Base-by-base conservation (phyloP, 2,888 invertebrate species). In the Sicus ferrugineus region DNA sequence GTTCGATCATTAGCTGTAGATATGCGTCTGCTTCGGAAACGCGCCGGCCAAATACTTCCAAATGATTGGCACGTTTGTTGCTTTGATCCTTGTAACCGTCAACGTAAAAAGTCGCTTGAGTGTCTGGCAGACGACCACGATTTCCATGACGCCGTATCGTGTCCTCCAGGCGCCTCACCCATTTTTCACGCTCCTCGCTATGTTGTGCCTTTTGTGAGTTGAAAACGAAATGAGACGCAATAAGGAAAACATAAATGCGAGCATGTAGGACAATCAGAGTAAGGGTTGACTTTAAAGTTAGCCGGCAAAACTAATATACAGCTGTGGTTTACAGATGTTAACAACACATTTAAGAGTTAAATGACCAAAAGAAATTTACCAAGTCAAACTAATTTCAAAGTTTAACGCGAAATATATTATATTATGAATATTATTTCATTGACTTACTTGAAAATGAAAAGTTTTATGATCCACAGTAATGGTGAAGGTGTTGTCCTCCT, bases 381-480 rank as follows among this genome's bases (percentile, higher is more conserved):
- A 11, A 38, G 11, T 38, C 7, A 38, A 11, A 38, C 38, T 38
- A 38, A 38, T 38, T 38, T 11, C 38, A n/a, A n/a, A n/a, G n/a
- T n/a, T n/a, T n/a, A n/a, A n/a, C n/a, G n/a, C n/a, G n/a, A n/a
- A n/a, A n/a, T n/a, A n/a, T n/a, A n/a, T n/a, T n/a, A n/a, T n/a
- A n/a, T n/a, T n/a, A n/a, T n/a, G n/a, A n/a, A n/a, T n/a, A n/a
- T n/a, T n/a, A n/a, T n/a, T n/a, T n/a, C n/a, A n/a, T n/a, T 28
- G 3, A 74, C 78, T 78, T 77, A 88, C 90, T 90, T 99, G 98
- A 86, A 99, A 97, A 86, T 99, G 99, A 87, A 99, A 99, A 16
- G 97, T 97, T 87, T 99, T 99, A 79, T 97, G 96, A 86, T 99
- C 99, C 63, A 98, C 98, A 5, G 97, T 98, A 80, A 99, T 96